Percentiles rank a stretch among this genome's conserved stretches.
These are phyloP conservation scores for Oophaga pumilio DNA, from an alignment of 2,113 vertebrate species.

Conservation along the genomic window DNA sequence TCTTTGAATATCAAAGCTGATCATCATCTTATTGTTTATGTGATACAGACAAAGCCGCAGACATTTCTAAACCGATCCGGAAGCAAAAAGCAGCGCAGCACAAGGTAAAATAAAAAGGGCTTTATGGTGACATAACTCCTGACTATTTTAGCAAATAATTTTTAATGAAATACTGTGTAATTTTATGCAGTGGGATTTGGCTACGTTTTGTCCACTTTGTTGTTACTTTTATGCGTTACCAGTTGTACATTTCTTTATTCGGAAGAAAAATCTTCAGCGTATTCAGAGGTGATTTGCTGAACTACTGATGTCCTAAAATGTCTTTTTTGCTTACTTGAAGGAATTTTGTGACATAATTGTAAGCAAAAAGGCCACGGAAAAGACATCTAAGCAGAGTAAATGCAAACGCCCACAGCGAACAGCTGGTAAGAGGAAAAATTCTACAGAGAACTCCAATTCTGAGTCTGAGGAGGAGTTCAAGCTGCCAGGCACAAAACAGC, in stretches of 20 bases:
- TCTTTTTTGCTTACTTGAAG: slow-evolving; percentile 64
- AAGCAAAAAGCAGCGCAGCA: not conserved
- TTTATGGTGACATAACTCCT: not conserved
- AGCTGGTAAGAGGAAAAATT: slow-evolving; percentile 73
- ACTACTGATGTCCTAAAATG: no score
- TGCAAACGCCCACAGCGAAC: slow-evolving; percentile 74
- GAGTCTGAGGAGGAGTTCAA: slow-evolving; percentile 63
- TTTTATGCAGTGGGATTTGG: no score
- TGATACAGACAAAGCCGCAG: not conserved
- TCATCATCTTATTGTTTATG: not conserved
- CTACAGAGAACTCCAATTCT: slow-evolving; percentile 81
- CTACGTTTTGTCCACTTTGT: no score
- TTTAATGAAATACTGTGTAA: no score
- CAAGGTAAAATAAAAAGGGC: slow-evolving; percentile 6
- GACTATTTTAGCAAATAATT: no score
- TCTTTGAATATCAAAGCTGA: not conserved
- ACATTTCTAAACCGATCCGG: not conserved
- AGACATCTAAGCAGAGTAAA: slow-evolving; percentile 56
- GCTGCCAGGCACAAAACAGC: slow-evolving; percentile 46
- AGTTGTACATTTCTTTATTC: no score
- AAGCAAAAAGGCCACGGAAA: slow-evolving; percentile 46
- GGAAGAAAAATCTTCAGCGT: no score
- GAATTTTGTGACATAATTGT: slow-evolving; percentile 42
- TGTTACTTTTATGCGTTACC: no score
- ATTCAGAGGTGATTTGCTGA: no score